Percentiles rank a stretch among this genome's conserved stretches.
phyloP scores from a whole-genome alignment of 2,113 vertebrate species.

The Forbesichthys papilliferus region DNA sequence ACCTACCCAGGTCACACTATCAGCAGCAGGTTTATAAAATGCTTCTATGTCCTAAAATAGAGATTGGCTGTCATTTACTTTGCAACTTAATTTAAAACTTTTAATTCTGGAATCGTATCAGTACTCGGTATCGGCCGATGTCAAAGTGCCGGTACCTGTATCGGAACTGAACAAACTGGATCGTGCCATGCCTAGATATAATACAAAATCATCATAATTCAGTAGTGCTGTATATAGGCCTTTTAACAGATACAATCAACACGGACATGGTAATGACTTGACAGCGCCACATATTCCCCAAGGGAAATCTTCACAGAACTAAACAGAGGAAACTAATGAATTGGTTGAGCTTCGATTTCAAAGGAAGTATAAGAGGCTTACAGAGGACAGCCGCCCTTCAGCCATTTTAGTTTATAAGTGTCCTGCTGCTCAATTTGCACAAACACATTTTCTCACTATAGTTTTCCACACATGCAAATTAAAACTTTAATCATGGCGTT shows the following conservation, averaged over 20 bases:
- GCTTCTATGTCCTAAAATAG: too few relatives aligned
- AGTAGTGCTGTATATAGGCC: too few relatives aligned
- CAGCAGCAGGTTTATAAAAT: too few relatives aligned
- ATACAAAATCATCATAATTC: background rate
- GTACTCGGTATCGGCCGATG: too few relatives aligned
- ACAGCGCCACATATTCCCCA: slow-evolving; percentile 18
- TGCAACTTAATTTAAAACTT: too few relatives aligned
- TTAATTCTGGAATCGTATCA: too few relatives aligned
- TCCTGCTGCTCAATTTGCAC: slow-evolving; percentile 25
- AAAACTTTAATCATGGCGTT: background rate
- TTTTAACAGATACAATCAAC: slow-evolving; percentile 15
- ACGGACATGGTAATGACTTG: slow-evolving; percentile 22
- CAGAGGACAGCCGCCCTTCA: slow-evolving; percentile 36
- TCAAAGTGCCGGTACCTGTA: too few relatives aligned
- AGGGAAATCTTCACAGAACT: slow-evolving; percentile 38
- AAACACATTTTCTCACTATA: slow-evolving; percentile 32
- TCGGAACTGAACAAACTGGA: too few relatives aligned
- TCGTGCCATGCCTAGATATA: background rate
- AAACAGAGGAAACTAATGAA: slow-evolving; percentile 52
- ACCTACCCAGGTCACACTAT: too few relatives aligned
- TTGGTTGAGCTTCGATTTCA: slow-evolving; percentile 44
- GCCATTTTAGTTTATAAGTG: slow-evolving; percentile 42
- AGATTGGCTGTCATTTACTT: too few relatives aligned
- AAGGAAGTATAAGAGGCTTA: slow-evolving; percentile 54
- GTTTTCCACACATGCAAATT: slow-evolving; percentile 12